Evolutionary conservation across 2,888 invertebrate genomes (phyloP), one percentile per base, ranked within the genome.

Genomic region (Zeuzera pyrina): DNA sequence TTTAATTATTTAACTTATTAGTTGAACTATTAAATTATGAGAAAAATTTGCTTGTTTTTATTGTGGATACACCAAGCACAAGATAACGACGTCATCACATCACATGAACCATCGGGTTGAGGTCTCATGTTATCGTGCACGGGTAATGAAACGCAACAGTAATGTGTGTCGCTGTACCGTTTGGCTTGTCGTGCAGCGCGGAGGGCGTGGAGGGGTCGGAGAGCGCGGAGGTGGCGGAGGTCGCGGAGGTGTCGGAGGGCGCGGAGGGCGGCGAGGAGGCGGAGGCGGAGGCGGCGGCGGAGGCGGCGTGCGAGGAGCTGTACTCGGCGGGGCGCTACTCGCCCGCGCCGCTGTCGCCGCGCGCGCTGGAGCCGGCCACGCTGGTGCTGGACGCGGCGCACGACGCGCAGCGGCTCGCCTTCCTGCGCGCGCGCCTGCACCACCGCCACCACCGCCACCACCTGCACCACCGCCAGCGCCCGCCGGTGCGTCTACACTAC

Each of bases 251-350:
- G 31, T 39, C 31, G 38, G 43, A 35, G 25, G 49, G 36, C 38
- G 41, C 33, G 30, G 37, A 35, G 22, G 42, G 24, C 14, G 38
- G 30, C 11, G 38, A 62, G 64, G 49, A 42, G 39, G 38, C 62
- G 64, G 49, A 42, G 39, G 52, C 52, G 53, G 44, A 61, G 43
- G 61, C 62, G 25, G 55, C 63, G 27, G 45, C 48, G 31, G 61
- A 62, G 25, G 55, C 63, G 27, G 45, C 48, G 31, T 41, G 43
- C 38, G 47, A 22, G 46, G 63, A 61, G 45, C 54, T 60, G 50
- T 98, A 97, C 71, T 84, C 87, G 31, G 63, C 86, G n/a, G 97
- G 95, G 2, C 86, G 89, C 19, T 98, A 98, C 74, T 93, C 93
- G 53, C 98, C 97, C 0, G 78, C 73, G 47, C 89, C 91, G 49